Percentiles rank a stretch among this genome's conserved stretches.
These are phyloP conservation scores for Elgaria multicarinata DNA, from an alignment of 2,113 vertebrate species.

Conservation along the genomic window DNA sequence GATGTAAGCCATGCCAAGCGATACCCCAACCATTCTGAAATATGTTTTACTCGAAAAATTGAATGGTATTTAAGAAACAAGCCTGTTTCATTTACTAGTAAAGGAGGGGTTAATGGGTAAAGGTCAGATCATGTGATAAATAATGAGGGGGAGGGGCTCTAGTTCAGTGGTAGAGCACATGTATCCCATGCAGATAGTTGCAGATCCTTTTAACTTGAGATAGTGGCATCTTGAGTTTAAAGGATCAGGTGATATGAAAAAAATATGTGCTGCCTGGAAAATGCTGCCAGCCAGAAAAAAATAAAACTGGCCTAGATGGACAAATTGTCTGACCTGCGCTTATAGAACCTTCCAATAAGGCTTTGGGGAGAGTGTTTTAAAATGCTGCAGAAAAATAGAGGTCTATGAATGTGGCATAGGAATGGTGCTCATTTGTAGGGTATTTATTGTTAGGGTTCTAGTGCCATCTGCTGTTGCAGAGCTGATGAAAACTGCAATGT, in stretches of 20 bases:
- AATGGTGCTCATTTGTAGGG: not conserved
- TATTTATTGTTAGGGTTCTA: constrained; percentile 16
- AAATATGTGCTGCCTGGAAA: not conserved
- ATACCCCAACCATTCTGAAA: not conserved
- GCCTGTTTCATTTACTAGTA: not conserved
- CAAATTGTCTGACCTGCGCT: not conserved
- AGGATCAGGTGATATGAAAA: not conserved
- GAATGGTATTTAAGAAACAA: not conserved
- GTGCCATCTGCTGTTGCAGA: constrained; percentile 56
- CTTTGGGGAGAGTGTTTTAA: not conserved
- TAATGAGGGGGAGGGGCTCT: not conserved
- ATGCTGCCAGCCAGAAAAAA: not conserved
- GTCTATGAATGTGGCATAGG: not conserved
- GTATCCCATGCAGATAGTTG: not conserved
- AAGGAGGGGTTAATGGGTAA: accelerated
- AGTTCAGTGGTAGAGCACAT: not conserved
- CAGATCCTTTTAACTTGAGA: not conserved
- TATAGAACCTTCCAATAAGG: not conserved
- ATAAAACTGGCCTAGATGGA: not conserved
- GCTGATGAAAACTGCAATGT: not conserved
- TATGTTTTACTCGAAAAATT: not conserved
- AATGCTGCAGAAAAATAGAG: not conserved
- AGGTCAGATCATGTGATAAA: not conserved
- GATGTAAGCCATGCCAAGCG: not conserved
- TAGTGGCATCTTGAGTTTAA: not conserved